Base-by-base conservation (phyloP, 1,140 invertebrate species). In the Pogonomyrmex californicus region DNA sequence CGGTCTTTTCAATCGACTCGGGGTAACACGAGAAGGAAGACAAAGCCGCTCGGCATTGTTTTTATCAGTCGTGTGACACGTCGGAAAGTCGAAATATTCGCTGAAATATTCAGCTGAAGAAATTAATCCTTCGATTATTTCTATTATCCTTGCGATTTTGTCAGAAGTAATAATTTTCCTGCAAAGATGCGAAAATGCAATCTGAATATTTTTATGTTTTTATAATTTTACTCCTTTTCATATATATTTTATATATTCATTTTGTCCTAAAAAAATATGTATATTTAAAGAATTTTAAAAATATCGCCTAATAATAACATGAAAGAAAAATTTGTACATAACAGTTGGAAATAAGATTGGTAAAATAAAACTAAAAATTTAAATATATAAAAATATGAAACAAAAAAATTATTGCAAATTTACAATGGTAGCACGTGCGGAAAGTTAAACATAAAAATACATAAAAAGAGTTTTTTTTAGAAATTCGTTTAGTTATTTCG, bases 1-100 rank as follows among this genome's bases (percentile, higher is more conserved):
- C 47, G 54, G 90, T 58, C 76, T 51, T 81, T 87, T 41, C 58
- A 33, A 62, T 62, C 76, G 76, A 66, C 54, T 76, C 60, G 68
- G 5, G 30, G 60, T 65, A 75, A 79, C 17, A 54, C 12, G 68
- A 76, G 58, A 41, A 12, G 73, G 56, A 14, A 44, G 41, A 58
- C 54, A 70, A 86, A 77, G 23, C 10, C 7, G 44, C 54, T 66
- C n/a, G 23, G 60, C 60, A 70, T 44, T 6, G 60, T 54, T 89
- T 23, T 81, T 68, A 65, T 75, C 68, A 77, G 66, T 73, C 49
- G 51, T 44, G 23, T 56, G 30, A 54, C 85, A 60, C 51, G n/a
- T 44, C 30, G 44, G 56, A 63, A 78, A 70, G 12, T 23, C 78
- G 49, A 82, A 44, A 82, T 5, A 17, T 58, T 71, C 41, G 41